Conservation (phyloP, 2,888 invertebrate species). For the Anthophora plumipes region DNA sequence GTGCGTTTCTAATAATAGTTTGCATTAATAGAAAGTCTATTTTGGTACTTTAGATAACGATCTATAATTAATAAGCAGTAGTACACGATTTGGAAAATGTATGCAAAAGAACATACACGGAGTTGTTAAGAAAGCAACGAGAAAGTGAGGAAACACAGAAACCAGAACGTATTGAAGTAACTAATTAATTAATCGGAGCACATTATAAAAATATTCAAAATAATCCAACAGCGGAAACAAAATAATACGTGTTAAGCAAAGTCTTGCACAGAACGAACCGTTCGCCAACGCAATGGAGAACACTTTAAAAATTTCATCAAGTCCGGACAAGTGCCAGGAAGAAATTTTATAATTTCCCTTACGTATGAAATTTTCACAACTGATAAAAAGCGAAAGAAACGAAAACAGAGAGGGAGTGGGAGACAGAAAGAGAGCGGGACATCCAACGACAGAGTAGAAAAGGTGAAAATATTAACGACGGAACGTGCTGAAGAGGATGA, state of each 20-base stretch:
- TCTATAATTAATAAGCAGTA: too few species aligned
- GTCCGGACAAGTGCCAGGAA: background rate
- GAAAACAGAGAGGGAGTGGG: background rate
- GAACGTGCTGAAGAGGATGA: slow-evolving; percentile 60
- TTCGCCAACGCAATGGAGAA: background rate
- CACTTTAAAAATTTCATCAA: background rate
- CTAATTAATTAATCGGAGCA: too few species aligned
- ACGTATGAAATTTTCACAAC: background rate
- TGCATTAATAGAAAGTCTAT: too few species aligned
- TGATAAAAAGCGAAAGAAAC: background rate
- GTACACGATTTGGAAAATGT: too few species aligned
- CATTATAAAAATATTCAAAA: too few species aligned
- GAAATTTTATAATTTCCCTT: slow-evolving; percentile 42
- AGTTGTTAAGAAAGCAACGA: too few species aligned
- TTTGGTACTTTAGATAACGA: too few species aligned
- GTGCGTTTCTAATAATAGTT: too few species aligned
- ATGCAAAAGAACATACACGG: too few species aligned
- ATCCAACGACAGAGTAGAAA: slow-evolving; percentile 4
- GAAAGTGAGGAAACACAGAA: too few species aligned
- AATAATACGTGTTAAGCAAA: background rate
- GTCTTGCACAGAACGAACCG: background rate
- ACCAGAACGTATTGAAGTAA: too few species aligned
- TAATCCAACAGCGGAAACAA: background rate
- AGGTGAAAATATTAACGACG: slow-evolving; percentile 56
- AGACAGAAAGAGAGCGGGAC: background rate